Conservation (phyloP, 2,113 vertebrate species). For the Gracilinanus agilis region DNA sequence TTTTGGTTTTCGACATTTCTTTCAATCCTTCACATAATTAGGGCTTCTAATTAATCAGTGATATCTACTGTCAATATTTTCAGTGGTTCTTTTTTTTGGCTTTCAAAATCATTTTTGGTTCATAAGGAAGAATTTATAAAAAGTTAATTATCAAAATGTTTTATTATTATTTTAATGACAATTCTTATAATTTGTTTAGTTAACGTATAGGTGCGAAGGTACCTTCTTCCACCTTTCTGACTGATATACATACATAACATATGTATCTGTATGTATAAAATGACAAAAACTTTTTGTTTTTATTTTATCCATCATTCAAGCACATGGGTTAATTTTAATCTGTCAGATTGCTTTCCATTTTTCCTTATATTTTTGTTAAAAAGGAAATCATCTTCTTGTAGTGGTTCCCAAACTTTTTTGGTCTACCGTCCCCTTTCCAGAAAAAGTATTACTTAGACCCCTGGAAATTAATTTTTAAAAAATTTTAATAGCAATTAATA, state of each 20-base stretch:
- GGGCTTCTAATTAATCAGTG: neutral
- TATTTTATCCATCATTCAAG: neutral
- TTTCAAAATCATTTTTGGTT: neutral
- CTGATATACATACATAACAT: neutral
- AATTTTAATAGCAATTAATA: too few species aligned
- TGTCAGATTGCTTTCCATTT: neutral
- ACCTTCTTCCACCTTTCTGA: neutral
- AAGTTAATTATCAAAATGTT: neutral
- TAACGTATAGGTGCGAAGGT: neutral
- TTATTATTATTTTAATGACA: neutral
- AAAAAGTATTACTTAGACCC: too few species aligned
- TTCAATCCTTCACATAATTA: neutral
- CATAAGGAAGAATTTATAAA: neutral
- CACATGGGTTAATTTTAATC: neutral
- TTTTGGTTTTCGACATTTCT: neutral
- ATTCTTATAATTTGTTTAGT: neutral
- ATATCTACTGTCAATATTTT: neutral
- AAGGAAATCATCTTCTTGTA: neutral
- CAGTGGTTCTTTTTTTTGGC: neutral
- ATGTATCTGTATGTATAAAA: too few species aligned
- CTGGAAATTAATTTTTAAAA: too few species aligned
- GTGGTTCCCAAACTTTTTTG: too few species aligned
- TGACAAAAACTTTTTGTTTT: too few species aligned
- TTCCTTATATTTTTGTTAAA: neutral
- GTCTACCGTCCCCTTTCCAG: too few species aligned